phyloP scores from a whole-genome alignment of 2,888 invertebrate genomes.

The Drosophila conformis region DNA sequence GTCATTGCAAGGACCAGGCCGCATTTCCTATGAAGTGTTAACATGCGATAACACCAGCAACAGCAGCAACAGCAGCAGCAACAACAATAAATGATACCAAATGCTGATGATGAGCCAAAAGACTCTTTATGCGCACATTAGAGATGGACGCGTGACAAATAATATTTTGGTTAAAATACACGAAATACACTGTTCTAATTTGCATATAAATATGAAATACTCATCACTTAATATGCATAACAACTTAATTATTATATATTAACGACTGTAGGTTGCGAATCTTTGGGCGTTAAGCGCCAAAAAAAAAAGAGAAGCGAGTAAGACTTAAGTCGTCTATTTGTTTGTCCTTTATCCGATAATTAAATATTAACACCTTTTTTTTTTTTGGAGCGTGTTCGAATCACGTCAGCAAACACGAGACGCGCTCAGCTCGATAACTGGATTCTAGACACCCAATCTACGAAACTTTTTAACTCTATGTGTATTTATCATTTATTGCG shows the following conservation, averaged over 20 bases:
- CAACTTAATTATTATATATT: neutral
- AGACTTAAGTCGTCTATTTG: neutral
- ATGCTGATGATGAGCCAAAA: slow-evolving; percentile 37
- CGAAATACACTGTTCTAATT: neutral
- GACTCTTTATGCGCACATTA: slow-evolving; percentile 9
- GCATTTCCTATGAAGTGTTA: slow-evolving; percentile 79
- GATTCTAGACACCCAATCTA: slow-evolving; percentile 11
- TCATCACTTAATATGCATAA: neutral
- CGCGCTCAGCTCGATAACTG: neutral
- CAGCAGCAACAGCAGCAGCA: slow-evolving; percentile 34
- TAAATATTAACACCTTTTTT: neutral
- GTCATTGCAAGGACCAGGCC: slow-evolving; percentile 72
- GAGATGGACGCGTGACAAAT: slow-evolving; percentile 15
- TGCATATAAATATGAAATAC: neutral
- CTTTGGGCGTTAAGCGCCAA: neutral
- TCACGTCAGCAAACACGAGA: neutral
- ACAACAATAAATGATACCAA: slow-evolving; percentile 74
- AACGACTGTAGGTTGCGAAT: neutral
- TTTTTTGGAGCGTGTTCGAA: neutral
- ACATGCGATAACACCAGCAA: slow-evolving; percentile 71
- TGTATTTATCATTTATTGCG: slow-evolving; percentile 56
- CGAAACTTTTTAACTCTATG: slow-evolving; percentile 20
- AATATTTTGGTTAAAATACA: neutral
- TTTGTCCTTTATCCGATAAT: neutral
- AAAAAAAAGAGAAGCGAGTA: neutral